phyloP scores from a whole-genome alignment of 2,888 invertebrate species.

The Bombylius discolor region DNA sequence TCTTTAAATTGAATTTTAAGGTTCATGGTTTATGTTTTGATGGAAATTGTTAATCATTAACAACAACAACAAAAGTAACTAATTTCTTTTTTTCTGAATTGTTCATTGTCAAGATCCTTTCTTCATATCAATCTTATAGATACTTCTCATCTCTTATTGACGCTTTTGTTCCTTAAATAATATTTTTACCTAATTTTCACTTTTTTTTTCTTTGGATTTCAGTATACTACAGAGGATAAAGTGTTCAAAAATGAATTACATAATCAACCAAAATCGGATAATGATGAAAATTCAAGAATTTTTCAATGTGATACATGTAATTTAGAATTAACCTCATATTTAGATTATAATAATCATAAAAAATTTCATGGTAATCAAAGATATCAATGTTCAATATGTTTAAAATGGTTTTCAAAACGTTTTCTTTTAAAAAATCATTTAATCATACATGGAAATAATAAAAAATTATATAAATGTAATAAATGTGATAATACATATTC shows the following conservation, averaged over 20 bases:
- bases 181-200: no score
- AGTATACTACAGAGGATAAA: no score
- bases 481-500: constrained; percentile 13
- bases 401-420: constrained; percentile 13
- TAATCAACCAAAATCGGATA: neutral
- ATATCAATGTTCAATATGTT: constrained; percentile 13
- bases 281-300: neutral
- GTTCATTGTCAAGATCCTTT: no score
- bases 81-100: no score
- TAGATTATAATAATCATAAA: constrained; percentile 11
- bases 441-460: constrained; percentile 4
- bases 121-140: no score
- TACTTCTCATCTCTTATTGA: no score
- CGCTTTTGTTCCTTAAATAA: no score
- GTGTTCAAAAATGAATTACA: neutral
- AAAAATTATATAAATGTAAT: constrained; percentile 5
- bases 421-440: constrained; percentile 13
- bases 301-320: constrained; percentile 12
- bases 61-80: no score
- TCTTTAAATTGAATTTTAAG: no score
- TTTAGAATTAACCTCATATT: constrained; percentile 2
- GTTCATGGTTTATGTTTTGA: no score
- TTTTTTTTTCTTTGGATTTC: no score
- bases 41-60: no score
- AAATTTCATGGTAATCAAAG: constrained; percentile 11